Percentiles rank a stretch among this genome's conserved stretches.
Conservation (phyloP, 2,888 invertebrate species). For the Epicampocera succincta region DNA sequence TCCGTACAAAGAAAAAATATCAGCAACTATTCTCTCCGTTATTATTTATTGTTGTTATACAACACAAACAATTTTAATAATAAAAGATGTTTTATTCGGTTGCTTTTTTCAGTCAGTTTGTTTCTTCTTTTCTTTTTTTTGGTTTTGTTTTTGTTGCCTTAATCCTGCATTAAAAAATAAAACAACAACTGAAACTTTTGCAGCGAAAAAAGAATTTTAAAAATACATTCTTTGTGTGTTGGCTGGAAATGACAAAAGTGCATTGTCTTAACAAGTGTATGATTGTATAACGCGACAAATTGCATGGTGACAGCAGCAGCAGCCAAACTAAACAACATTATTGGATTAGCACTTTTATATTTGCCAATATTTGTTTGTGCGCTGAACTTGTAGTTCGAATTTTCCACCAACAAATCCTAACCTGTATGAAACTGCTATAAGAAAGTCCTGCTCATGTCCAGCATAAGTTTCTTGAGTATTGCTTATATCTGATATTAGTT, state of each 20-base stretch:
- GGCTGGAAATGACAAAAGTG: slow-evolving; percentile 14
- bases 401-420: neutral
- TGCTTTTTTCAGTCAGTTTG: slow-evolving; percentile 17
- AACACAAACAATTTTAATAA: slow-evolving; percentile 55
- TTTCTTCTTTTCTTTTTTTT: slow-evolving; percentile 17
- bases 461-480: too few species aligned
- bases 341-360: slow-evolving; percentile 63
- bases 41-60: slow-evolving; percentile 38
- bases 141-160: slow-evolving; percentile 4
- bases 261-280: neutral
- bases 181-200: slow-evolving; percentile 21
- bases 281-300: neutral
- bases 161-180: slow-evolving; percentile 29
- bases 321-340: slow-evolving; percentile 51
- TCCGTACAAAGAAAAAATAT: neutral
- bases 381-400: neutral
- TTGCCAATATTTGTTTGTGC: neutral
- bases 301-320: slow-evolving; percentile 1
- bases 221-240: slow-evolving; percentile 32
- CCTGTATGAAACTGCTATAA: too few species aligned
- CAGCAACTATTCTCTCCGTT: slow-evolving; percentile 12
- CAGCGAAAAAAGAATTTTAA: slow-evolving; percentile 55
- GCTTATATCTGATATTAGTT: too few species aligned
- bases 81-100: slow-evolving; percentile 45
- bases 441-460: too few species aligned